Evolutionary conservation across 2,113 vertebrate species (phyloP).

Genomic region (Onychostoma macrolepis): DNA sequence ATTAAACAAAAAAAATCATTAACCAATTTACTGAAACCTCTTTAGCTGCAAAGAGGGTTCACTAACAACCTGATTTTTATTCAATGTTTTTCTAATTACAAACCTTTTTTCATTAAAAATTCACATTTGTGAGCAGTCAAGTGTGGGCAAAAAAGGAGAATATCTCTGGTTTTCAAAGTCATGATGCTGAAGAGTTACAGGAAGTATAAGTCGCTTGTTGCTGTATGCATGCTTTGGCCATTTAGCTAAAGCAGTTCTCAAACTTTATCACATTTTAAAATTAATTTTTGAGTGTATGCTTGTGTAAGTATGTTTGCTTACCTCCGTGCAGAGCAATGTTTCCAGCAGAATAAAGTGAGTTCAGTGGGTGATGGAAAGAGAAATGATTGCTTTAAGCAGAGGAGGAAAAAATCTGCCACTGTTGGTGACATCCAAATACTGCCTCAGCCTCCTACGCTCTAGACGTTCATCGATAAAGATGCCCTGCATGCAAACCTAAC

Average conservation of each 20-base stretch:
- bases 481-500: not conserved
- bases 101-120: not conserved
- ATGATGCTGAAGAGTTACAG: not conserved
- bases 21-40: not conserved
- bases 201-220: not conserved
- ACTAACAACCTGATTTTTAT: not conserved
- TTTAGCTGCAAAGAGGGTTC: not conserved
- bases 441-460: slow-evolving; percentile 5
- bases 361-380: not conserved
- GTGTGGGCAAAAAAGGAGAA: not conserved
- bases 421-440: slow-evolving; percentile 2
- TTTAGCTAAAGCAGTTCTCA: not conserved
- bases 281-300: not conserved
- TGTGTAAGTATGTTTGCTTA: not conserved
- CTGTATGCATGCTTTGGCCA: not conserved
- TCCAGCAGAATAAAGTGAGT: slow-evolving; percentile 1
- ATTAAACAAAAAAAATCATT: not conserved
- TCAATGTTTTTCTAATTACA: not conserved
- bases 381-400: slow-evolving; percentile 20
- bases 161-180: not conserved
- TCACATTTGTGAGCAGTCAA: not conserved
- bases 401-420: slow-evolving; percentile 1
- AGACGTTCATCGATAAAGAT: slow-evolving; percentile 23
- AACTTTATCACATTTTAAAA: not conserved
- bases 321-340: not conserved